Conservation (phyloP, 2,113 vertebrate genomes). For the Bucco capensis region DNA sequence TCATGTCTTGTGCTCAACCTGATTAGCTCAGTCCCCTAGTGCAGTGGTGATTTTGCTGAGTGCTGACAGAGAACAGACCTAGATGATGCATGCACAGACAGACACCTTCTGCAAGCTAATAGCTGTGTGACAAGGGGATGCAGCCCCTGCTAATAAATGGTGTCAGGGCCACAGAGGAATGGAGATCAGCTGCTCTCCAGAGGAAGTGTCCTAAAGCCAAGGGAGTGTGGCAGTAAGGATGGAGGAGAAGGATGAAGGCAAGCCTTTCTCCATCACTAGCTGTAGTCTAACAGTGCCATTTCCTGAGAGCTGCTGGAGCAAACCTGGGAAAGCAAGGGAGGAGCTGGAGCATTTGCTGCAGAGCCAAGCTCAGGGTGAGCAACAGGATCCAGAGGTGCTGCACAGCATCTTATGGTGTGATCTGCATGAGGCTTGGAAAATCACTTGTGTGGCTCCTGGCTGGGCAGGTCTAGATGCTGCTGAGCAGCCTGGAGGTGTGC, state of each 20-base stretch:
- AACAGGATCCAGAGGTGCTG: not conserved
- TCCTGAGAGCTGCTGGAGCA: not conserved
- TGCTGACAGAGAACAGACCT: not conserved
- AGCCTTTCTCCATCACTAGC: not conserved
- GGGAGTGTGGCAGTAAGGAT: conserved; percentile 7
- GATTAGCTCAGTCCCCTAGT: not conserved
- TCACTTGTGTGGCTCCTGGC: conserved; percentile 20
- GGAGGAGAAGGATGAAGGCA: not conserved
- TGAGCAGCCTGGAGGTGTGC: conserved; percentile 24
- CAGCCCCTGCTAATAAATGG: conserved; percentile 7
- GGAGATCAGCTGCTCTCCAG: not conserved
- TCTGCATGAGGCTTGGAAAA: conserved; percentile 16
- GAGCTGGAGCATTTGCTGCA: not conserved
- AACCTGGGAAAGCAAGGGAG: not conserved
- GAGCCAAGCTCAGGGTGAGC: conserved; percentile 16
- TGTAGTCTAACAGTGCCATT: not conserved
- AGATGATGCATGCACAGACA: not conserved
- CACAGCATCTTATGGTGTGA: not conserved
- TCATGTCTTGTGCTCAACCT: not conserved
- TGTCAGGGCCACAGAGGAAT: not conserved
- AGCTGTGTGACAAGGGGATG: conserved; percentile 7
- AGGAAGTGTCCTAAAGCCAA: not conserved
- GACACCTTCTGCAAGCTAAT: conserved; percentile 31
- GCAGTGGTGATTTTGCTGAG: conserved; percentile 2
- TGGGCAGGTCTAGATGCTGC: conserved; percentile 2